Conservation (phyloP, 1,140 invertebrate species). For the Drosophila pachea region DNA sequence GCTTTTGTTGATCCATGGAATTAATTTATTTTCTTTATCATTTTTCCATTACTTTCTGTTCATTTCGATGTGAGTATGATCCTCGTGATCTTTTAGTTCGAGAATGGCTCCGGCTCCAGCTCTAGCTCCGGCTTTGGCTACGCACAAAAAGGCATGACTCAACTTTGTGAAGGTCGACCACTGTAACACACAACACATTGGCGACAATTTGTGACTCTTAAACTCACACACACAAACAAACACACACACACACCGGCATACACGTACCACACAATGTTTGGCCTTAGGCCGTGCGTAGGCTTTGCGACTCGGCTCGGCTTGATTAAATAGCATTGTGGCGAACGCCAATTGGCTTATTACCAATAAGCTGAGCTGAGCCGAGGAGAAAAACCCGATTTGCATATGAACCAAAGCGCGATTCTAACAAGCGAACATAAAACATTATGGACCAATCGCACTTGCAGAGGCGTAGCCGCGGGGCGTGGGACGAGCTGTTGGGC, state of each 20-base stretch:
- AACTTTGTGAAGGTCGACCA: constrained; percentile 65
- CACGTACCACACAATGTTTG: constrained; percentile 56
- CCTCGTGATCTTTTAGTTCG: constrained; percentile 2
- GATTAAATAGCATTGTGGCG: constrained; percentile 66
- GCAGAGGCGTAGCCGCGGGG: constrained; percentile 58
- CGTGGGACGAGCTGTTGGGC: constrained; percentile 53
- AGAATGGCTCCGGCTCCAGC: constrained; percentile 17
- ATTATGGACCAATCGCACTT: constrained; percentile 23
- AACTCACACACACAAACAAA: constrained; percentile 40
- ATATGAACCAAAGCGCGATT: constrained; percentile 58
- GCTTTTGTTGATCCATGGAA: too few species aligned
- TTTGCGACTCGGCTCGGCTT: constrained; percentile 55
- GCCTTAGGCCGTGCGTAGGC: constrained; percentile 69
- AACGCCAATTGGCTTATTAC: constrained; percentile 74
- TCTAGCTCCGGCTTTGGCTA: constrained; percentile 34
- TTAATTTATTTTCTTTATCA: too few species aligned
- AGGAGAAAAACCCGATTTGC: constrained; percentile 53
- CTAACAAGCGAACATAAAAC: constrained; percentile 63
- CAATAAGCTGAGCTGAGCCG: constrained; percentile 56
- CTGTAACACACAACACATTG: constrained; percentile 56
- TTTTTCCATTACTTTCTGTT: not conserved
- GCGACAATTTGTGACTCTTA: constrained; percentile 58
- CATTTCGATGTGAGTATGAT: not conserved
- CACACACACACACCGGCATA: constrained; percentile 26
- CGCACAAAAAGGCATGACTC: constrained; percentile 57